phyloP scores from a whole-genome alignment of 1,140 invertebrate genomes.

The Drosophila sechellia region DNA sequence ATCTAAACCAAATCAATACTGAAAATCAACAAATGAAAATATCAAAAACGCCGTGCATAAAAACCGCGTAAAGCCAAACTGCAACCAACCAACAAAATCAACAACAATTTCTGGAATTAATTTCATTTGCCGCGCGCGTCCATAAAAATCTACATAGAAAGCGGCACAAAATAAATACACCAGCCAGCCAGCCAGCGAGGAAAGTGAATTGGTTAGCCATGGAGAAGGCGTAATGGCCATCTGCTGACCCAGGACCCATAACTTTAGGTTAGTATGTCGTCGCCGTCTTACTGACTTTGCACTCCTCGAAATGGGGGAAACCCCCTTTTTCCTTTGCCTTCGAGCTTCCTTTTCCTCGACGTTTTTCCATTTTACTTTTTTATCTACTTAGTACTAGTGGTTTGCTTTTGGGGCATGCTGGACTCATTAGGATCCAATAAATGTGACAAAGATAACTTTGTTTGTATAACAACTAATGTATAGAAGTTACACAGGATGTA shows the following conservation, averaged over 20 bases:
- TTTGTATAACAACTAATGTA: too few species aligned
- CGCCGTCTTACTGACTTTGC: constrained; percentile 52
- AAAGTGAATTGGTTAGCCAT: constrained; percentile 65
- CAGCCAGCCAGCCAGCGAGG: constrained; percentile 32
- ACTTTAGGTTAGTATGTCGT: constrained; percentile 79
- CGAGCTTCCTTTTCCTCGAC: constrained; percentile 11
- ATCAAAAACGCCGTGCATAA: constrained; percentile 20
- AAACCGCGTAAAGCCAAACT: constrained; percentile 33
- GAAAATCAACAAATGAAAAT: constrained; percentile 26
- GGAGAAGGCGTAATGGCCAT: constrained; percentile 61
- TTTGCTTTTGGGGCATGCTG: background rate
- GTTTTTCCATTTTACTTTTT: constrained; percentile 26
- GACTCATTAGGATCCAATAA: too few species aligned
- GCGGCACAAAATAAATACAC: constrained; percentile 47
- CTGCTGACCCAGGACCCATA: constrained; percentile 73
- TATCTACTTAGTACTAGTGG: background rate
- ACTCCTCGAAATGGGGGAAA: constrained; percentile 9
- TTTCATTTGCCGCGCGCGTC: constrained; percentile 73
- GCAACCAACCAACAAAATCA: constrained; percentile 48
- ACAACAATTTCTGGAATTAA: constrained; percentile 72
- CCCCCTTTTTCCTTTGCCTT: constrained; percentile 12
- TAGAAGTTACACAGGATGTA: too few species aligned
- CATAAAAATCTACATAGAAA: constrained; percentile 82
- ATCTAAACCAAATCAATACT: constrained; percentile 26
- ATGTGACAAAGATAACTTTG: too few species aligned